Conservation (phyloP, 2,113 vertebrate species). For the Pyxicephalus adspersus region DNA sequence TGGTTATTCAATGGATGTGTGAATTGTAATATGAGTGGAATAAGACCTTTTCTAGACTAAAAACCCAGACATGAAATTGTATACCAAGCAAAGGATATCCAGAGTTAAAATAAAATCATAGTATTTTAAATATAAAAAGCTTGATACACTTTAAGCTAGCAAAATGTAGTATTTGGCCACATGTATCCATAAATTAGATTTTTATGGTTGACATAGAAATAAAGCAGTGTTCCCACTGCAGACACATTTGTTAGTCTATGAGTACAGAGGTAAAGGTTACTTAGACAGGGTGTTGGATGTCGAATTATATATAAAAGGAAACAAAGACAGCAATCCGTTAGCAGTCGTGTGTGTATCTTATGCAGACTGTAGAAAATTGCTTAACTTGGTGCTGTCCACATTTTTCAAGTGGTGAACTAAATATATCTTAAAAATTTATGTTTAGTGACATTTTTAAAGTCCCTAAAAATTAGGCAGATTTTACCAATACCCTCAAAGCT, state of each 20-base stretch:
- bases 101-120: constrained; percentile 69
- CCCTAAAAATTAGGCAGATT: too few species aligned
- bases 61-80: constrained; percentile 71
- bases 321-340: constrained; percentile 36
- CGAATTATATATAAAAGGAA: constrained; percentile 30
- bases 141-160: constrained; percentile 59
- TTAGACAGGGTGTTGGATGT: constrained; percentile 37
- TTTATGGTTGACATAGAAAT: constrained; percentile 50
- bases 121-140: constrained; percentile 49
- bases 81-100: constrained; percentile 67
- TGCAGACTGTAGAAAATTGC: not conserved
- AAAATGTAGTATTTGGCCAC: constrained; percentile 58
- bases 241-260: constrained; percentile 45
- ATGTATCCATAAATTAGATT: constrained; percentile 54
- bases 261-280: constrained; percentile 33
- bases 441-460: not conserved
- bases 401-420: not conserved
- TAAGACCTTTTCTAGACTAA: constrained; percentile 78
- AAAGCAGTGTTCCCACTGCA: constrained; percentile 19
- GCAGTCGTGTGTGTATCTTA: not conserved
- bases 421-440: not conserved
- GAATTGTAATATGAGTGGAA: constrained; percentile 77
- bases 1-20: constrained; percentile 70
- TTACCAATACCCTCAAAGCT: too few species aligned
- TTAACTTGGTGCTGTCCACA: constrained; percentile 14